phyloP scores from a whole-genome alignment of 2,113 vertebrate genomes.

The Hippocampus barbouri region DNA sequence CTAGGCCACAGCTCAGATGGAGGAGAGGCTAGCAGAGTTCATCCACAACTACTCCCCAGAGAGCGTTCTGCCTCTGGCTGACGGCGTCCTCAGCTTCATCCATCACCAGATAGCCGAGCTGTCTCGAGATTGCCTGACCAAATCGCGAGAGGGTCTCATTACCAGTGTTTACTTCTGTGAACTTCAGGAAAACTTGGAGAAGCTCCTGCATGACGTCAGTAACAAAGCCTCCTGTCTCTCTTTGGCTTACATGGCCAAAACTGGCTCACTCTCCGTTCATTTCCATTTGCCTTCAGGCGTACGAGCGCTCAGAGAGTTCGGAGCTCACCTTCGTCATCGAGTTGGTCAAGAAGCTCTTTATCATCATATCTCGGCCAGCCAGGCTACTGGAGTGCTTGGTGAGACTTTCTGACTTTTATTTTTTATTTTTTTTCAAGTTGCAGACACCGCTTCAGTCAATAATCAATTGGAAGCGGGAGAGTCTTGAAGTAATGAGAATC shows the following conservation, averaged over 20 bases:
- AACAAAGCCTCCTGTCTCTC: not conserved
- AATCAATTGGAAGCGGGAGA: not conserved
- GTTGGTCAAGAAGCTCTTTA: constrained; percentile 89
- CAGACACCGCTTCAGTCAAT: not conserved
- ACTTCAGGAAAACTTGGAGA: constrained; percentile 93
- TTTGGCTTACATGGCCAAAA: not conserved
- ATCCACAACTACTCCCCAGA: constrained; percentile 80
- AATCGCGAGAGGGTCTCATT: constrained; percentile 86
- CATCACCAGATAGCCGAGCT: constrained; percentile 93
- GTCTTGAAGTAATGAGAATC: not conserved
- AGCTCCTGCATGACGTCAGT: constrained; percentile 85
- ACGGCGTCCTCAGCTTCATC: constrained; percentile 93
- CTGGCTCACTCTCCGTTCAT: not conserved
- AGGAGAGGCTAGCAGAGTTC: constrained; percentile 86
- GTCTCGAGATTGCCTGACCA: constrained; percentile 87
- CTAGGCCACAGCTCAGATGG: constrained; percentile 94
- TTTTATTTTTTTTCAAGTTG: not conserved
- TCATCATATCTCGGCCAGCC: constrained; percentile 89
- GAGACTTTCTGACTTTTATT: constrained; percentile 43
- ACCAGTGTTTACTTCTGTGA: constrained; percentile 91
- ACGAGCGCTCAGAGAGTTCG: constrained; percentile 87
- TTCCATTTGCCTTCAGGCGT: constrained; percentile 71
- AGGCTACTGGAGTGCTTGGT: constrained; percentile 91
- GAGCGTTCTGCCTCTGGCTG: constrained; percentile 83
- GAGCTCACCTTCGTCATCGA: constrained; percentile 90